Evolutionary conservation across 2,113 vertebrate genomes (phyloP), one percentile per base, ranked within the genome.

Genomic region (Macrotus californicus): DNA sequence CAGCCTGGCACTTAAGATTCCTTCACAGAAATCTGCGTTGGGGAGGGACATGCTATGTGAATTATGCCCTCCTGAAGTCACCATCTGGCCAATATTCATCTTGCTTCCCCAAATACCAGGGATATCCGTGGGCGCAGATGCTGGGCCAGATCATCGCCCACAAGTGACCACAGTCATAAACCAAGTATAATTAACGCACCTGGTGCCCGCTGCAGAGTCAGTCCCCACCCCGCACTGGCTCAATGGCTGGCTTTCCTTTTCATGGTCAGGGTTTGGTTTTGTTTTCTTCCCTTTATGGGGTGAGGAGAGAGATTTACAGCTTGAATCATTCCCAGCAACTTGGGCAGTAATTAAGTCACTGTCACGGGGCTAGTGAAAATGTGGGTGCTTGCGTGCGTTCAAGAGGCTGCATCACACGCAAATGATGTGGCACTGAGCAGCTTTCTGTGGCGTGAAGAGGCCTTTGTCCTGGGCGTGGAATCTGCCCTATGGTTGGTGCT

Each of bases 21-120:
- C 98, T 98, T 97, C 97, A 97, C 97, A 98, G 97, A 96, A 96
- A 97, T 96, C 91, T 75, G 96, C 93, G 89, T 72, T 46, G 31
- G 95, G 96, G 96, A 95, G 90, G 94, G 95, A 88, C 97, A 97
- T 96, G 91, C 96, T 95, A 83, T 0, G 21, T 98, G 98, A 98
- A 97, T 98, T 91, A 97, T 96, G 97, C 97, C 97, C 98, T 98
- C 67, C 46, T 86, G 95, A 97, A 98, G 97, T 97, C 97, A 97
- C 98, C 98, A 98, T 98, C 98, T 98, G 98, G 98, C 95, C 97
- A 94, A 96, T 97, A 98, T 97, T 98, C 97, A 95, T 98, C 98
- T 98, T 97, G 97, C 97, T 98, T 98, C 98, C 96, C 61, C 79
- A 97, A 97, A 98, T 96, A 97, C 96, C 95, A 90, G 96, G 96